phyloP scores from a whole-genome alignment of 2,797 vertebrate genomes.

The Tarsius wallacei region DNA sequence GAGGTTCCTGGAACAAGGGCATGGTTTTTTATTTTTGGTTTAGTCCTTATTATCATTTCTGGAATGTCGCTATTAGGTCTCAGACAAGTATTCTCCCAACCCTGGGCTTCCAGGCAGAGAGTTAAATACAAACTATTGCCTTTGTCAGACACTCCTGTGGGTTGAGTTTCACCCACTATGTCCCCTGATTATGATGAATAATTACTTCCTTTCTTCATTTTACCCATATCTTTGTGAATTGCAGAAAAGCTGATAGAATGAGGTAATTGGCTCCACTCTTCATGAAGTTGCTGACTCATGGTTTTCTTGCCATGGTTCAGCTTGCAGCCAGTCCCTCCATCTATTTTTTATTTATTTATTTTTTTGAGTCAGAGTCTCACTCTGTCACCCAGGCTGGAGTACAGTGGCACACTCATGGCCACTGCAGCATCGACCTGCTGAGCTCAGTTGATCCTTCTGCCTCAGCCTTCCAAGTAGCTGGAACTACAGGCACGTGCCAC shows the following conservation, averaged over 20 bases:
- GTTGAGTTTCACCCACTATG: neutral
- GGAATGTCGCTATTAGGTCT: neutral
- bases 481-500: too few species aligned
- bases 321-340: neutral
- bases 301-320: slow-evolving; percentile 49
- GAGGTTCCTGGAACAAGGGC: slow-evolving; percentile 10
- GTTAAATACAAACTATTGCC: neutral
- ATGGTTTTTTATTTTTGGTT: slow-evolving; percentile 1
- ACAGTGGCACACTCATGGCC: too few species aligned
- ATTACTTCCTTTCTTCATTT: slow-evolving; percentile 31
- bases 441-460: too few species aligned
- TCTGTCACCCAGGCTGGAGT: too few species aligned
- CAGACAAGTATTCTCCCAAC: neutral
- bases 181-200: neutral
- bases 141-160: neutral
- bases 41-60: slow-evolving; percentile 22
- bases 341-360: too few species aligned
- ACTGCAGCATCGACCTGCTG: too few species aligned
- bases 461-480: too few species aligned
- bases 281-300: neutral
- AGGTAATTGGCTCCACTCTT: slow-evolving; percentile 45
- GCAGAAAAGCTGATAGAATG: neutral
- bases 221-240: slow-evolving; percentile 4
- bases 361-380: too few species aligned
- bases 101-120: neutral